Percentiles rank a stretch among this genome's conserved stretches.
Conservation (phyloP, 1,140 invertebrate genomes). For the Micrasema longulum region DNA sequence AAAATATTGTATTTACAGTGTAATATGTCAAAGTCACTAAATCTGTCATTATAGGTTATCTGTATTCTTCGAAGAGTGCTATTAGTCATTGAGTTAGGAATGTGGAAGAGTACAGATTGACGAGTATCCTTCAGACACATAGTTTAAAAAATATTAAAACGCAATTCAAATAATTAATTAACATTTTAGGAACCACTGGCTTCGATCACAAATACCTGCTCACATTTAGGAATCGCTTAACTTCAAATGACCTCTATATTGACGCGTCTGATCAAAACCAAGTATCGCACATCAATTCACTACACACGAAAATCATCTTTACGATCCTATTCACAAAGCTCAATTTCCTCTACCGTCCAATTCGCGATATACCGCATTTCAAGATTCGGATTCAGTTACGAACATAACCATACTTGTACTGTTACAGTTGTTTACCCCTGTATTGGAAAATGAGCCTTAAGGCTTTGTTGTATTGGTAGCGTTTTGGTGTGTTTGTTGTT, state of each 20-base stretch:
- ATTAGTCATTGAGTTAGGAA: too few species aligned
- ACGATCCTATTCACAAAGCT: background rate
- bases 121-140: too few species aligned
- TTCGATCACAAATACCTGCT: constrained; percentile 4
- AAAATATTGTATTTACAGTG: too few species aligned
- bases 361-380: background rate
- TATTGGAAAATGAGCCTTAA: constrained; percentile 11
- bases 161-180: background rate
- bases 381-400: background rate
- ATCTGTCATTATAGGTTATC: too few species aligned
- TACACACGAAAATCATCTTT: background rate
- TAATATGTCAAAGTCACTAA: too few species aligned
- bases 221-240: constrained; percentile 12
- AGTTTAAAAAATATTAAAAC: too few species aligned
- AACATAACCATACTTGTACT: constrained; percentile 4
- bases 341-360: background rate
- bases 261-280: constrained; percentile 13
- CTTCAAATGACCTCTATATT: constrained; percentile 2
- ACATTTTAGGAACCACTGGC: background rate
- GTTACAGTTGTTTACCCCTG: constrained; percentile 4
- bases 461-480: background rate
- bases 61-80: too few species aligned
- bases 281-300: background rate
- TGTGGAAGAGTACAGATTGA: too few species aligned
- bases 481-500: background rate